A percentile compares a stretch with the other conserved stretches of the same genome.
phyloP scores from a whole-genome alignment of 2,797 vertebrate genomes.

The Clarias laeviceps region DNA sequence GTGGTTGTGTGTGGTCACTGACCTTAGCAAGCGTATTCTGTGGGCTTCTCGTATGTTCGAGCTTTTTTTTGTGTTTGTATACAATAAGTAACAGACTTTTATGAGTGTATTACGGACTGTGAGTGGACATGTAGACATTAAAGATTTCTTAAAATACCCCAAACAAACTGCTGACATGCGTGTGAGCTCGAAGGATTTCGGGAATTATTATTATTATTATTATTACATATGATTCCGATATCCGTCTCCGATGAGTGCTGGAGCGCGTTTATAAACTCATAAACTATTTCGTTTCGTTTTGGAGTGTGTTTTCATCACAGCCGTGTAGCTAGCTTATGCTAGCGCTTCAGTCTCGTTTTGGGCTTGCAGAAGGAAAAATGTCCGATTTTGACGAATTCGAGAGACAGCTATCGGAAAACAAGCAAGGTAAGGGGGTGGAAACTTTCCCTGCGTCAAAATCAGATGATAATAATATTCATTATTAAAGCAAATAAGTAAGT shows the following conservation, averaged over 20 bases:
- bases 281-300: neutral
- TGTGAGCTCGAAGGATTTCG: neutral
- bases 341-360: conserved; percentile 30
- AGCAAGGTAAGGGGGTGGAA: conserved; percentile 68
- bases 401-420: conserved; percentile 82
- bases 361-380: conserved; percentile 63
- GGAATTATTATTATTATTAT: neutral
- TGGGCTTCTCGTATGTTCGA: conserved; percentile 30
- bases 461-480: neutral
- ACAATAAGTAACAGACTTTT: neutral
- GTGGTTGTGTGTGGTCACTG: conserved; percentile 17
- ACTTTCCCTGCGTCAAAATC: neutral
- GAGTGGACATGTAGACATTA: neutral
- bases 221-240: no score
- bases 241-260: neutral
- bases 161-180: neutral
- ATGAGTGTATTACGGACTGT: neutral
- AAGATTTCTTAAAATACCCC: neutral
- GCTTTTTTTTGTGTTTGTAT: conserved; percentile 14
- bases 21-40: conserved; percentile 12
- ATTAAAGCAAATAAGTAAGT: neutral
- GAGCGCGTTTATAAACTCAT: neutral
- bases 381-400: conserved; percentile 84
- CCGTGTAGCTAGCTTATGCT: conserved; percentile 41
- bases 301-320: neutral